phyloP scores from a whole-genome alignment of 2,113 vertebrate species.

The Apteryx mantelli region DNA sequence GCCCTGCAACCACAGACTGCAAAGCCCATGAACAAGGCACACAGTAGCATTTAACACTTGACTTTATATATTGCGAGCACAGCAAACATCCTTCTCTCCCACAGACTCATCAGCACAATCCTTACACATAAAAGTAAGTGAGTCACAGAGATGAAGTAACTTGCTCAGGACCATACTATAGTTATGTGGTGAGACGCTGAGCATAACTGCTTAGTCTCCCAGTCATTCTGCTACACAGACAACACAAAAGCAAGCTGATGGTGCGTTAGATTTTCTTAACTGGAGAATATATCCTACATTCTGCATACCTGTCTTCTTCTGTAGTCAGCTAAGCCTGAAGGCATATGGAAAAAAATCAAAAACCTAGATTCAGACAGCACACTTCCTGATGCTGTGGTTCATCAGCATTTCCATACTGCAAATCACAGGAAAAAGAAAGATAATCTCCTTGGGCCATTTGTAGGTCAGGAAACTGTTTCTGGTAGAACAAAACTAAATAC shows the following conservation, averaged over 20 bases:
- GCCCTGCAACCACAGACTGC: neutral
- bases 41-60: neutral
- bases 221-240: neutral
- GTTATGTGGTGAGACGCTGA: fast-evolving
- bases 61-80: neutral
- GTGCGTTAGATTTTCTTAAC: neutral
- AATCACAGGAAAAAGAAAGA: neutral
- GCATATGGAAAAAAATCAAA: neutral
- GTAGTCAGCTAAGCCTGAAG: neutral
- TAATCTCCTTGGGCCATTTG: neutral
- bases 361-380: fast-evolving
- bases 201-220: neutral
- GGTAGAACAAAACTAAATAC: neutral
- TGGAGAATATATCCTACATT: neutral
- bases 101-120: neutral
- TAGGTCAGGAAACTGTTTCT: neutral
- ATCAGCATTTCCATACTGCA: neutral
- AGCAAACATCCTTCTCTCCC: neutral
- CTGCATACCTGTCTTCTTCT: neutral
- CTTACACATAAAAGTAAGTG: fast-evolving
- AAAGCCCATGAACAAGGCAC: neutral
- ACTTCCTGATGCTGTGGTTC: neutral
- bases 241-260: neutral
- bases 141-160: neutral
- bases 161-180: neutral